Evolutionary conservation across 2,797 vertebrate species (phyloP), one percentile per base, ranked within the genome.

Genomic region (Octomys mimax): DNA sequence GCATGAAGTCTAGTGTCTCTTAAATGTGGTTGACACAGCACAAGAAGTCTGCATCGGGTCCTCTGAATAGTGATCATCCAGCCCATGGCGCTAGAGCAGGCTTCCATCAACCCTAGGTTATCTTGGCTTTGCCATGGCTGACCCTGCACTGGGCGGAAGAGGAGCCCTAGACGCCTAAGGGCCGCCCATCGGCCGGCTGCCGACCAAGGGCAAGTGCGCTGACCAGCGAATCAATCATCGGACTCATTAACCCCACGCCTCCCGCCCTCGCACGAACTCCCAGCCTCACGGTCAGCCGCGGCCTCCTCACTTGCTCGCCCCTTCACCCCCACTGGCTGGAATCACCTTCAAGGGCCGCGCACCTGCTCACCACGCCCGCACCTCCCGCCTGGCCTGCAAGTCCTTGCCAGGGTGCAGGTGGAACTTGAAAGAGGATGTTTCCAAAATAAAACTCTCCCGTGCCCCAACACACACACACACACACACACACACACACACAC

Each of bases 271-370:
- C 64, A 28, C 6, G 0, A 3, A 36, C 28, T 92, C 91, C 26
- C 19, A 83, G 96, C 96, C 97, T 95, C 95, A 89, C 97, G 95
- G 96, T 97, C 97, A 95, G 95, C 97, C 75, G 22, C 77, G 1
- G 0, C 52, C 96, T 96, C 98, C 97, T 91, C 93, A 97, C 98
- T 97, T 95, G 16, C 54, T 57, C 16, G 1, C 16, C 54, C 94
- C 97, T 96, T 97, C 95, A 95, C 97, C 97, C 16, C 49, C 8
- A 11, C 54, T 18, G 13, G 5, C 59, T 77, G 66, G 93, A 96
- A 96, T 98, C 98, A 97, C 98, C 98, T 98, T 97, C 98, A 96
- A 97, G 98, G 98, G 92, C 97, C 81, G 49, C 95, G 97, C 97
- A 98, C 98, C 98, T 98, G 98, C 97, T 98, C 96, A 87, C 96